Conservation (phyloP, 2,888 invertebrate genomes). For the Acronicta alni region DNA sequence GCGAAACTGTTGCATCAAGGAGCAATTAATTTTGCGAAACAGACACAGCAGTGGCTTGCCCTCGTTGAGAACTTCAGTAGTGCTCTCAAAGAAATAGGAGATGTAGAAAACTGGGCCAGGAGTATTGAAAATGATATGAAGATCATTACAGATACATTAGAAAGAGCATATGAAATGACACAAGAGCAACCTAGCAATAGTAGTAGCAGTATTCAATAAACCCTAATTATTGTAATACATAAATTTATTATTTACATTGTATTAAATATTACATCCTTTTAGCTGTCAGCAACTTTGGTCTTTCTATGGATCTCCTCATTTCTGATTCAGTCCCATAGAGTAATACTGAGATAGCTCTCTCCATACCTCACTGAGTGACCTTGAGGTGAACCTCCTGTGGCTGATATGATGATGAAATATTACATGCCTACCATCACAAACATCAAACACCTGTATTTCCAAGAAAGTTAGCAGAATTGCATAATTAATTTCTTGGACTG, state of each 20-base stretch:
- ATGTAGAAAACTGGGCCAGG: constrained; percentile 99
- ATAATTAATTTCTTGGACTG: too few species aligned
- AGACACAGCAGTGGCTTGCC: constrained; percentile 98
- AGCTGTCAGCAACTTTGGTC: too few species aligned
- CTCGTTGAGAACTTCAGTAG: constrained; percentile 96
- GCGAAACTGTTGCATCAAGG: constrained; percentile 98
- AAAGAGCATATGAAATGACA: constrained; percentile 96
- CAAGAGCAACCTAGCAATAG: constrained; percentile 69
- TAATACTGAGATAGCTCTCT: too few species aligned
- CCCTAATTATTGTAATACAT: constrained; percentile 6
- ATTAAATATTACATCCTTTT: too few species aligned
- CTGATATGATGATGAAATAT: too few species aligned
- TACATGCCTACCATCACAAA: too few species aligned
- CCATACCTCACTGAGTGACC: too few species aligned
- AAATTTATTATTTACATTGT: constrained; percentile 2
- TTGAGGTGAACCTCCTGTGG: too few species aligned
- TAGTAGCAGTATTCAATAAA: constrained; percentile 65
- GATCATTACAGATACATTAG: constrained; percentile 96
- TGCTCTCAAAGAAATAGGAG: constrained; percentile 98
- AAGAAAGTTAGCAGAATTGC: too few species aligned
- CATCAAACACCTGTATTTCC: too few species aligned
- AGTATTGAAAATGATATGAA: constrained; percentile 99
- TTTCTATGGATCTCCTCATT: too few species aligned
- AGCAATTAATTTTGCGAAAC: constrained; percentile 98
- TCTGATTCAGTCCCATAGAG: too few species aligned